phyloP scores from a whole-genome alignment of 2,113 vertebrate species.

The Cyanoderma ruficeps region DNA sequence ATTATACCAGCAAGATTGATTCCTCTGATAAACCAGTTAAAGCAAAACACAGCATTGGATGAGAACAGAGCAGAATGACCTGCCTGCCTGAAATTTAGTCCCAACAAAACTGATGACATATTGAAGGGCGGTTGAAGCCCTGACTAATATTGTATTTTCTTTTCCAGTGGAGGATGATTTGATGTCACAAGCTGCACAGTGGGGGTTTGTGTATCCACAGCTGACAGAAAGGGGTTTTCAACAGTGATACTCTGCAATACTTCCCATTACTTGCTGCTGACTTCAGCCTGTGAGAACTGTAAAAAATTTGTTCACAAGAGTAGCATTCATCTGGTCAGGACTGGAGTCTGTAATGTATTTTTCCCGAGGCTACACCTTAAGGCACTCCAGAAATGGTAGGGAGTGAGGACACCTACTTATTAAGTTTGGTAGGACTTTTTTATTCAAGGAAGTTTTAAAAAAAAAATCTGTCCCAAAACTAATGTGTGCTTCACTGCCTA shows the following conservation, averaged over 20 bases:
- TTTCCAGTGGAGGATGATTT: background rate
- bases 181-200: background rate
- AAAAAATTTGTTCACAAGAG: background rate
- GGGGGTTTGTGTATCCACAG: background rate
- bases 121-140: background rate
- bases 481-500: background rate
- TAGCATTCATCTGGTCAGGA: background rate
- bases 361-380: slow-evolving; percentile 55
- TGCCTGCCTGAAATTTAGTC: background rate
- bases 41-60: background rate
- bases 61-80: background rate
- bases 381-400: slow-evolving; percentile 41
- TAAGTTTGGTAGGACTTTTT: background rate
- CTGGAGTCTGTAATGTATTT: slow-evolving; percentile 14
- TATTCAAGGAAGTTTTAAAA: background rate
- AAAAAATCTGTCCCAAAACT: background rate
- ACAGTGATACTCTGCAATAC: background rate
- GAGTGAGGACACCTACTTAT: background rate
- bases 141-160: background rate
- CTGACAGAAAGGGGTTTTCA: background rate
- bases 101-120: background rate
- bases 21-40: slow-evolving; percentile 20
- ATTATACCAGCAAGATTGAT: background rate
- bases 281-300: background rate
- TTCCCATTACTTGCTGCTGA: background rate